Evolutionary conservation across 2,797 vertebrate species (phyloP).

Genomic region (Geotrypetes seraphini): DNA sequence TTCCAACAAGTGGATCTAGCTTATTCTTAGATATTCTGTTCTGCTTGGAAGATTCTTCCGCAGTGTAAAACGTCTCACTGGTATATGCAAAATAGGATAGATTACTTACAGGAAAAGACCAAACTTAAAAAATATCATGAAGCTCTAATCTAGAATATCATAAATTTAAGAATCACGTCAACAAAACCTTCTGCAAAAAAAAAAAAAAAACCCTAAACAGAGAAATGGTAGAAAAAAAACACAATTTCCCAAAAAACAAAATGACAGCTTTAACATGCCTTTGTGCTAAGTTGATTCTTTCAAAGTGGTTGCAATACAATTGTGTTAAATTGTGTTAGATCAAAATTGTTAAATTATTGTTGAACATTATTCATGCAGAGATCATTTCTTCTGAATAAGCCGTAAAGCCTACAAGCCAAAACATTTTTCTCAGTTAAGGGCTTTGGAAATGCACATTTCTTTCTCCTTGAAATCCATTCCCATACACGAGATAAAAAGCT

Average conservation of each 20-base stretch:
- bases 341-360: slow-evolving; percentile 4
- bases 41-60: slow-evolving; percentile 12
- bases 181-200: no score
- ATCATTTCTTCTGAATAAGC: slow-evolving; percentile 15
- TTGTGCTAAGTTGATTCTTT: slow-evolving; percentile 20
- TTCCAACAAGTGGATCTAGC: slow-evolving; percentile 23
- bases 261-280: slow-evolving; percentile 22
- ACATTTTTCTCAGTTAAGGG: slow-evolving; percentile 23
- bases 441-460: slow-evolving; percentile 17
- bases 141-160: slow-evolving; percentile 18
- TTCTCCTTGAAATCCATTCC: slow-evolving; percentile 16
- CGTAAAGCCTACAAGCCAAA: slow-evolving; percentile 23
- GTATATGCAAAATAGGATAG: slow-evolving; percentile 6
- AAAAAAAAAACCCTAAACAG: no score
- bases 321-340: no score
- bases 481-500: neutral
- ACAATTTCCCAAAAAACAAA: slow-evolving; percentile 15
- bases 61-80: slow-evolving; percentile 3
- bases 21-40: slow-evolving; percentile 18
- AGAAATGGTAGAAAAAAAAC: slow-evolving; percentile 3
- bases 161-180: slow-evolving; percentile 5
- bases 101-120: no score
- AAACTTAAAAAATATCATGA: neutral
- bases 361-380: neutral
- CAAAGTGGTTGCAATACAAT: slow-evolving; percentile 8